Conservation (phyloP, 2,888 invertebrate species). For the Odontothrips loti region DNA sequence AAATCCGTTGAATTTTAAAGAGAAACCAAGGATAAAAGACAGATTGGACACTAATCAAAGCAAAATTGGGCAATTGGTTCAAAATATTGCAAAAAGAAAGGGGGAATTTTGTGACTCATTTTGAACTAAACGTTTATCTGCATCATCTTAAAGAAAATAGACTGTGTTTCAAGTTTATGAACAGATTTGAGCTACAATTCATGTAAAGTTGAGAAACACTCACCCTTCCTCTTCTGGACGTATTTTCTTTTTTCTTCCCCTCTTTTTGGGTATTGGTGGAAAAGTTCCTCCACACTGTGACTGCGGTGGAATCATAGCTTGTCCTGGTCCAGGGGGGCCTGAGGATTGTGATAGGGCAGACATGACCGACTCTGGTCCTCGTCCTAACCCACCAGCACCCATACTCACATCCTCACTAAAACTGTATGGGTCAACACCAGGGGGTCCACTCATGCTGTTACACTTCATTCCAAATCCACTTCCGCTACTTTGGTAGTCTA, state of each 20-base stretch:
- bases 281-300: slow-evolving; percentile 44
- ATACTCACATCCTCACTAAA: slow-evolving; percentile 76
- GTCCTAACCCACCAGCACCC: background rate
- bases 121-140: too few species aligned
- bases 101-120: too few species aligned
- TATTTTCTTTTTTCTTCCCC: slow-evolving; percentile 80
- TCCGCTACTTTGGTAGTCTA: background rate
- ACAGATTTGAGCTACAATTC: too few species aligned
- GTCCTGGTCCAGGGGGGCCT: slow-evolving; percentile 47
- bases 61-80: too few species aligned
- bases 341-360: slow-evolving; percentile 35
- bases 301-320: slow-evolving; percentile 35
- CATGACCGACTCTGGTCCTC: background rate
- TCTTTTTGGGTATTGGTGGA: slow-evolving; percentile 63
- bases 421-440: slow-evolving; percentile 70
- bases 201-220: slow-evolving; percentile 36
- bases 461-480: slow-evolving; percentile 51
- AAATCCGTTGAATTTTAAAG: too few species aligned
- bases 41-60: too few species aligned
- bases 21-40: too few species aligned
- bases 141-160: too few species aligned
- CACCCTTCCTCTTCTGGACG: slow-evolving; percentile 48
- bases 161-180: too few species aligned
- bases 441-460: slow-evolving; percentile 48
- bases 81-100: too few species aligned